These are phyloP conservation scores for Drosophila miranda DNA, from an alignment of 1,140 invertebrate genomes.

Conservation along the genomic window DNA sequence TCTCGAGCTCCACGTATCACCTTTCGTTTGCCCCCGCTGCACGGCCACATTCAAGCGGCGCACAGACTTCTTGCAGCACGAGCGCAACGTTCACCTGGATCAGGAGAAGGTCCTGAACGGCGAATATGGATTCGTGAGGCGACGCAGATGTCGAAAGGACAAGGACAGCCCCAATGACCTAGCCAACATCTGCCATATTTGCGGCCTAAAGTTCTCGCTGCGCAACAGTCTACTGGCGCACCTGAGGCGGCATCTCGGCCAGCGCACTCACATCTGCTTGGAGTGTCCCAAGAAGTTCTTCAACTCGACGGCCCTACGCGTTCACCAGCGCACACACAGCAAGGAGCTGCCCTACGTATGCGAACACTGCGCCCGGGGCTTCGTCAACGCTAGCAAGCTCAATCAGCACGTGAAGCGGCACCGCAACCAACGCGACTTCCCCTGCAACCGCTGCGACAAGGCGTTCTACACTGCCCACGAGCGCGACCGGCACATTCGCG, in stretches of 20 bases:
- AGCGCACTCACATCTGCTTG: conserved; percentile 49
- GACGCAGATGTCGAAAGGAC: conserved; percentile 8
- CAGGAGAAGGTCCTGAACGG: conserved; percentile 26
- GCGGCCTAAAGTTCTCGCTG: conserved; percentile 67
- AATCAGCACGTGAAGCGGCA: conserved; percentile 85
- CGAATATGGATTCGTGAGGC: conserved; percentile 4
- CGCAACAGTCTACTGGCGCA: conserved; percentile 65
- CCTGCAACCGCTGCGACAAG: conserved; percentile 87
- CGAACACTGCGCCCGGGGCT: conserved; percentile 66
- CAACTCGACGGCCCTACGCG: conserved; percentile 54
- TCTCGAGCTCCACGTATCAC: conserved; percentile 65
- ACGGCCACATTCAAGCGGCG: conserved; percentile 53
- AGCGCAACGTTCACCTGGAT: conserved; percentile 58
- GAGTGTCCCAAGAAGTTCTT: conserved; percentile 75
- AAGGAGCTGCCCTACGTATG: conserved; percentile 74
- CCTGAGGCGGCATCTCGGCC: conserved; percentile 58
- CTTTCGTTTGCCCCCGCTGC: conserved; percentile 59
- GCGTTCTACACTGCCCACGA: conserved; percentile 83
- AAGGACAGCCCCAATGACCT: conserved; percentile 6
- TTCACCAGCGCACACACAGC: conserved; percentile 71
- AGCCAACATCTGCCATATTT: conserved; percentile 73
- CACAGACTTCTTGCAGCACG: conserved; percentile 53
- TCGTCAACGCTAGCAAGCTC: conserved; percentile 83
- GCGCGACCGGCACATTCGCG: conserved; percentile 58
- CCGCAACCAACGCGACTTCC: conserved; percentile 88